Evolutionary conservation across 2,888 invertebrate species (phyloP), one percentile per base, ranked within the genome.

Genomic region (Tinea pellionella): DNA sequence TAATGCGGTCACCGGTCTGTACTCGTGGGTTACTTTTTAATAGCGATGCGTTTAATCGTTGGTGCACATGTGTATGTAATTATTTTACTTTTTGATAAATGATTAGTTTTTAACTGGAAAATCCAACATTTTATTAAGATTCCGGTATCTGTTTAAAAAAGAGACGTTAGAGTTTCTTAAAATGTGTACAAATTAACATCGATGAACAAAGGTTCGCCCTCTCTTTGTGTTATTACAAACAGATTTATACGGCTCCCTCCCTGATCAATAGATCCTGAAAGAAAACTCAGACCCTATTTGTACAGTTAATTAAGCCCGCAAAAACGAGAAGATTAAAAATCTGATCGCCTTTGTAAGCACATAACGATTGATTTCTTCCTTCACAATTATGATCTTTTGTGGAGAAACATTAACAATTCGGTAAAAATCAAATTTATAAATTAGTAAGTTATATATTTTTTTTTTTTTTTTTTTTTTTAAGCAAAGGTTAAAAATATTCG

Each of bases 1-100:
- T 85, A 86, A 87, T 84, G 86, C 78, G 86, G 86, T 83, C 71
- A 70, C 70, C 66, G 73, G 77, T 67, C 82, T 78, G 84, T 77
- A 75, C 81, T 79, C 71, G 71, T 13, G 13, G 41, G 47, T 12
- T 43, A 32, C 30, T 59, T 59, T 57, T 59, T 47, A 59, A 59
- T 59, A n/a, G 43, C 42, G 57, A 59, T 47, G 59, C 59, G 24
- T 59, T 59, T 59, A 47, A 41, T 59, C 59, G 59, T 43, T 42
- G 24, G 32, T 30, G 19, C 57, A 57, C 53, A 24, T 24, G 53
- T 53, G 19, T 24, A 53, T 53, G 18, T 53, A 24, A 53, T 53
- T 53, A 18, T 53, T 24, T 18, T 13, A 16, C 2, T 47, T 47
- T 47, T 47, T 47, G 47, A 12, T 41, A 13, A 41, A 41, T 6